Evolutionary conservation across 1,140 invertebrate species (phyloP).

Genomic region (Whitmania pigra): DNA sequence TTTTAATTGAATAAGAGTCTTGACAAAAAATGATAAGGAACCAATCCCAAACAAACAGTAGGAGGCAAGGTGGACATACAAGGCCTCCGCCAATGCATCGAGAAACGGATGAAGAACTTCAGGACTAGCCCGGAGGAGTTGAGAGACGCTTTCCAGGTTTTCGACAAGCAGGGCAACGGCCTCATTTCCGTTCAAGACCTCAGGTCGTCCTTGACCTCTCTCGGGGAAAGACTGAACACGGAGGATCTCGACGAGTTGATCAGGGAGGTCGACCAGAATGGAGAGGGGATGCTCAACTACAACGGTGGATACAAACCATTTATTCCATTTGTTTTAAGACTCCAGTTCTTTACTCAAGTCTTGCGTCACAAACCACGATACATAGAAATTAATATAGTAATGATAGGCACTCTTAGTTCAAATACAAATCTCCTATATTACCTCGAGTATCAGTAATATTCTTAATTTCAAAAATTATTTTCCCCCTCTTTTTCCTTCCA

Average conservation of each 20-base stretch:
- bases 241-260: conserved; percentile 24
- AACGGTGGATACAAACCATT: conserved; percentile 24
- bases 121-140: conserved; percentile 20
- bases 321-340: background rate
- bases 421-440: no score
- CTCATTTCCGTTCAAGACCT: conserved; percentile 22
- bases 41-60: conserved; percentile 1
- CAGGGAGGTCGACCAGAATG: conserved; percentile 25
- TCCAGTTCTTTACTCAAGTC: no score
- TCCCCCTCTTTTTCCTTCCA: background rate
- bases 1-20: no score
- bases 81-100: conserved; percentile 7
- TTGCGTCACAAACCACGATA: no score
- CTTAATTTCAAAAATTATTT: no score
- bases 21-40: no score
- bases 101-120: conserved; percentile 11
- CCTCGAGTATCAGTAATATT: background rate
- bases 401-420: no score
- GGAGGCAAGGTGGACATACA: conserved; percentile 20
- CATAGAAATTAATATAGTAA: no score
- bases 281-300: conserved; percentile 26
- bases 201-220: conserved; percentile 21
- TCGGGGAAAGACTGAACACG: conserved; percentile 23
- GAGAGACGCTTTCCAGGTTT: conserved; percentile 22
- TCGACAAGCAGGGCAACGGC: conserved; percentile 24